Conservation (phyloP, 2,797 vertebrate genomes). For the Urophycis tenuis region DNA sequence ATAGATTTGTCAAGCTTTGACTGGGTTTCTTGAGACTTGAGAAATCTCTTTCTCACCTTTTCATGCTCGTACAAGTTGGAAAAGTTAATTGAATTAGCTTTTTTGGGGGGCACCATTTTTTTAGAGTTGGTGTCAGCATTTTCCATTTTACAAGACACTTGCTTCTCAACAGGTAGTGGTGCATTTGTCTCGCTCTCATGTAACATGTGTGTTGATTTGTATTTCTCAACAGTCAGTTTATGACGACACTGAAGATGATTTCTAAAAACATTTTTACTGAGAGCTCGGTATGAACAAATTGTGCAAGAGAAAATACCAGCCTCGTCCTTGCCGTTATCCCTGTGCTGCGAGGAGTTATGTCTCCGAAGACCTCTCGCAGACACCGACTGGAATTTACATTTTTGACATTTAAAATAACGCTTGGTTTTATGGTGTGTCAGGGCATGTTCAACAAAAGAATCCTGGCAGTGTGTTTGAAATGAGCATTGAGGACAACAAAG, state of each 20-base stretch:
- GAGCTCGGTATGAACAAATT: constrained; percentile 84
- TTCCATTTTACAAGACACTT: constrained; percentile 38
- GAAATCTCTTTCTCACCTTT: constrained; percentile 77
- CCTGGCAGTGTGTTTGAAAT: constrained; percentile 92
- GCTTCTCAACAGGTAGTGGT: constrained; percentile 40
- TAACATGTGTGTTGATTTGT: constrained; percentile 35
- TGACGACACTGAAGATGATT: constrained; percentile 86
- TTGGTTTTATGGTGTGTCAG: constrained; percentile 97
- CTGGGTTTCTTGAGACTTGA: constrained; percentile 74
- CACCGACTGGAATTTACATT: constrained; percentile 88
- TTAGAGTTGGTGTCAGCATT: constrained; percentile 61
- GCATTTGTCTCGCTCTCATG: constrained; percentile 36
- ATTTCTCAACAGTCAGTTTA: constrained; percentile 62
- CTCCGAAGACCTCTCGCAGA: constrained; percentile 83
- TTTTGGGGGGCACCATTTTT: constrained; percentile 54
- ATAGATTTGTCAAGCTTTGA: constrained; percentile 82
- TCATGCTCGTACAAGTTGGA: constrained; percentile 81
- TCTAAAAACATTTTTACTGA: constrained; percentile 80
- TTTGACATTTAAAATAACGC: constrained; percentile 88
- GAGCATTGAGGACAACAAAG: constrained; percentile 93
- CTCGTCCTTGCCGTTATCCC: constrained; percentile 41
- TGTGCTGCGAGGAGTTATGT: constrained; percentile 82
- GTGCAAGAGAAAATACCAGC: constrained; percentile 74
- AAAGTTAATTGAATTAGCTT: constrained; percentile 63
- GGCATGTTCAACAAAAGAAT: constrained; percentile 93